Conservation (phyloP, 2,797 vertebrate genomes). For the Bovichtus variegatus region DNA sequence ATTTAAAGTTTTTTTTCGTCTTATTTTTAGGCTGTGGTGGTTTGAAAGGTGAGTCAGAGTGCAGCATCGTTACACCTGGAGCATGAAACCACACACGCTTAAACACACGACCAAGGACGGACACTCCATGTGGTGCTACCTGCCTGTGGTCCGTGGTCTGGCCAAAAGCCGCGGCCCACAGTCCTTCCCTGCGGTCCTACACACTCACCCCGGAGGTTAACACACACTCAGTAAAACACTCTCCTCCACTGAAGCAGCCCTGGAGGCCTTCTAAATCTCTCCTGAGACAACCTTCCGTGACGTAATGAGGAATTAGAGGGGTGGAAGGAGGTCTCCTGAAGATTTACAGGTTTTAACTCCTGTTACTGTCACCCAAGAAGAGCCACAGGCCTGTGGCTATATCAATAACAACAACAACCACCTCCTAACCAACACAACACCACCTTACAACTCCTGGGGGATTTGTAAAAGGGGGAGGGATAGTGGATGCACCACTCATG, state of each 20-base stretch:
- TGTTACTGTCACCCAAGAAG: slow-evolving; percentile 80
- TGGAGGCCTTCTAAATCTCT: slow-evolving; percentile 75
- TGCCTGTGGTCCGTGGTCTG: slow-evolving; percentile 76
- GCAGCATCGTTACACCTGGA: slow-evolving; percentile 30
- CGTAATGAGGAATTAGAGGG: slow-evolving; percentile 84
- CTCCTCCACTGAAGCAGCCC: slow-evolving; percentile 50
- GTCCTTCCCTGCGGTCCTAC: slow-evolving; percentile 62
- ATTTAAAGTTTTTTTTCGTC: slow-evolving; percentile 10
- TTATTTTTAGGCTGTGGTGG: slow-evolving; percentile 43
- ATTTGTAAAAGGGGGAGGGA: slow-evolving; percentile 27
- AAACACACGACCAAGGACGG: slow-evolving; percentile 54
- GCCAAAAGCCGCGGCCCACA: slow-evolving; percentile 66
- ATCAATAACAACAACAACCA: slow-evolving; percentile 65
- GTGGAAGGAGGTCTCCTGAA: slow-evolving; percentile 78
- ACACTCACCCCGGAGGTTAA: slow-evolving; percentile 72
- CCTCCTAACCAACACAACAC: slow-evolving; percentile 41
- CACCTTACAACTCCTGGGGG: slow-evolving; percentile 34
- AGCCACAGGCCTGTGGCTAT: slow-evolving; percentile 72
- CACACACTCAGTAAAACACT: slow-evolving; percentile 63
- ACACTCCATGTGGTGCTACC: slow-evolving; percentile 57
- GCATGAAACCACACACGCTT: slow-evolving; percentile 48
- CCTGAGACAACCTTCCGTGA: slow-evolving; percentile 81
- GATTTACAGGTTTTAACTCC: slow-evolving; percentile 82
- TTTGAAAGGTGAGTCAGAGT: slow-evolving; percentile 52
- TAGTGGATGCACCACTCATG: slow-evolving; percentile 10